Percentiles rank a stretch among this genome's conserved stretches.
Conservation (phyloP, 2,113 vertebrate genomes). For the Cyanoramphus novaezelandiae region DNA sequence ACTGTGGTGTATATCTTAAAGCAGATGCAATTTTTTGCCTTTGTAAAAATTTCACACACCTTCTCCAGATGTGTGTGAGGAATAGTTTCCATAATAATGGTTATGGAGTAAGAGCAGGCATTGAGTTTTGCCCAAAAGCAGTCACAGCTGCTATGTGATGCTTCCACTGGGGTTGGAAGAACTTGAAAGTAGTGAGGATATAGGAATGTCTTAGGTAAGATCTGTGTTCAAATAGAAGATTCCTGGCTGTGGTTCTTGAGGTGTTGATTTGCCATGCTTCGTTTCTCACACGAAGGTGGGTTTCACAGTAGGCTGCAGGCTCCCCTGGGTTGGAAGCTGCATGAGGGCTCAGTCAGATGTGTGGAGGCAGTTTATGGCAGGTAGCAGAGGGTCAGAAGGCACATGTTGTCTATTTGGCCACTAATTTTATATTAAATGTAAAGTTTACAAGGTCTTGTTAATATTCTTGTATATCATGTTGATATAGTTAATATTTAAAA, state of each 20-base stretch:
- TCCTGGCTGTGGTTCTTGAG: not conserved
- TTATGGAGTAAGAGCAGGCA: not conserved
- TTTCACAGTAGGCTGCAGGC: not conserved
- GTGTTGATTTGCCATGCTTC: not conserved
- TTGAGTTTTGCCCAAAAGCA: not conserved
- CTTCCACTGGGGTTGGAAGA: not conserved
- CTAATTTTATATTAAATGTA: not conserved
- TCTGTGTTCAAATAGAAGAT: not conserved
- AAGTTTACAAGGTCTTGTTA: not conserved
- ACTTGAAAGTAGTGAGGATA: not conserved
- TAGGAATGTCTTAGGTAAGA: not conserved
- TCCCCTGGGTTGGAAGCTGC: not conserved
- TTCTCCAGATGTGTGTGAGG: not conserved
- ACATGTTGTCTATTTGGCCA: not conserved
- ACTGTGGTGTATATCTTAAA: not conserved
- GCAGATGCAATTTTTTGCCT: not conserved
- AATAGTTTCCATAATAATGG: not conserved
- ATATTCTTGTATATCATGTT: not conserved
- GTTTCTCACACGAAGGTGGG: not conserved
- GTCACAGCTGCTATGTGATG: fast-evolving
- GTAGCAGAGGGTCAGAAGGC: not conserved
- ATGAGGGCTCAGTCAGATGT: not conserved
- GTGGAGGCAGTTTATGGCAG: not conserved
- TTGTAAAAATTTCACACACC: not conserved
- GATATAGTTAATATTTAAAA: not conserved